Evolutionary conservation across 2,888 invertebrate genomes (phyloP).

Genomic region (Lochmaea crataegi): DNA sequence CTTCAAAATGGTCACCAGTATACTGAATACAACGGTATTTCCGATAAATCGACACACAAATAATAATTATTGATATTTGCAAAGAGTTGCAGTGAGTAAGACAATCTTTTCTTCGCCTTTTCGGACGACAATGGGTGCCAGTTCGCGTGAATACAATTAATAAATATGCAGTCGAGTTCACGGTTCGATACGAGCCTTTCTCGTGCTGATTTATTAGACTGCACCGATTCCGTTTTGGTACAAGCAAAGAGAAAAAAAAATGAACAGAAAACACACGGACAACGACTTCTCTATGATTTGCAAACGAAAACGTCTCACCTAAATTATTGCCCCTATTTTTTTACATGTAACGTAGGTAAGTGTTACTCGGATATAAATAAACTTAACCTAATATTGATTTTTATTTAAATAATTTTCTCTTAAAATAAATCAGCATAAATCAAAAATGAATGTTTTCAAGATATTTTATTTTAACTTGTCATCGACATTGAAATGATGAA

Average conservation of each 20-base stretch:
- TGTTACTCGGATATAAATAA: too few relatives aligned
- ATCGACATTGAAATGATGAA: too few relatives aligned
- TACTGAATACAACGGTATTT: neutral
- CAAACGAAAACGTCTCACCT: constrained; percentile 26
- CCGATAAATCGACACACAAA: neutral
- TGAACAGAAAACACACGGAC: constrained; percentile 30
- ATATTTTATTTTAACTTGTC: too few relatives aligned
- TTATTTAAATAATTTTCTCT: too few relatives aligned
- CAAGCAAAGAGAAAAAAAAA: constrained; percentile 51
- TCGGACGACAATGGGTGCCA: constrained; percentile 28
- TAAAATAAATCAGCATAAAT: too few relatives aligned
- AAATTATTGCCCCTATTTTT: constrained; percentile 16
- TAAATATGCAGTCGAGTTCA: constrained; percentile 60
- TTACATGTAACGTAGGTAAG: neutral
- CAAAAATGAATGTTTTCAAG: too few relatives aligned
- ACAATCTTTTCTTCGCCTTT: constrained; percentile 5
- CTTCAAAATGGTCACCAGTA: neutral
- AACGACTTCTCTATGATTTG: constrained; percentile 30
- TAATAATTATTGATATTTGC: constrained; percentile 5
- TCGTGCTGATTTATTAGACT: constrained; percentile 59
- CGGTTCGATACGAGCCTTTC: constrained; percentile 59
- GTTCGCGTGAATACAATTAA: constrained; percentile 62
- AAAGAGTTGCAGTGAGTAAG: neutral
- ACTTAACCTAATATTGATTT: too few relatives aligned
- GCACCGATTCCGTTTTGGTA: constrained; percentile 58